Conservation (phyloP, 2,888 invertebrate genomes). For the Aphrophora alni region DNA sequence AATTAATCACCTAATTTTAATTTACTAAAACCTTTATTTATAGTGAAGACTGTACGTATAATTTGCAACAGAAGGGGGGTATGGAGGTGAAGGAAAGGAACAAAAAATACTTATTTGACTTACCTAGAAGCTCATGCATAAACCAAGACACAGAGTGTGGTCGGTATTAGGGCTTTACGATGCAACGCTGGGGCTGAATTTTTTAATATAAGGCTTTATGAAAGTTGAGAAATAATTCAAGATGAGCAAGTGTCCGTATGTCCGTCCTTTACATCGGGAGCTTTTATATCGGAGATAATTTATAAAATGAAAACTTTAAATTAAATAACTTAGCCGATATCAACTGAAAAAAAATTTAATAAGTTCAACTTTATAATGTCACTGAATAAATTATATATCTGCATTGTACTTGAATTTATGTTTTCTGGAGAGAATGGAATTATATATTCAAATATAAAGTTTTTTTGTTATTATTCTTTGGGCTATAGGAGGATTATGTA, state of each 20-base stretch:
- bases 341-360: too few species aligned
- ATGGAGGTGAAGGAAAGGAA: not conserved
- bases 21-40: too few species aligned
- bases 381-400: too few species aligned
- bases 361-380: too few species aligned
- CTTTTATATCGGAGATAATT: not conserved
- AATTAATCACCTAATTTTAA: too few species aligned
- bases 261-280: not conserved
- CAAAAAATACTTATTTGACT: not conserved
- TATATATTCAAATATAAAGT: too few species aligned
- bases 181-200: not conserved
- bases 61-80: not conserved
- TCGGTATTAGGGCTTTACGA: not conserved
- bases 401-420: too few species aligned
- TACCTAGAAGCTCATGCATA: constrained; percentile 6
- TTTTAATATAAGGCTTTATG: constrained; percentile 9
- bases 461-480: too few species aligned
- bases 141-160: not conserved
- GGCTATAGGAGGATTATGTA: too few species aligned
- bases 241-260: not conserved
- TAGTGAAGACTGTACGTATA: too few species aligned
- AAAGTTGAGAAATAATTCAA: not conserved
- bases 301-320: not conserved
- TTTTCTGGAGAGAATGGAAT: too few species aligned
- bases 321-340: not conserved